Base-by-base conservation (phyloP, 2,888 invertebrate genomes). In the Uropetala carovei region DNA sequence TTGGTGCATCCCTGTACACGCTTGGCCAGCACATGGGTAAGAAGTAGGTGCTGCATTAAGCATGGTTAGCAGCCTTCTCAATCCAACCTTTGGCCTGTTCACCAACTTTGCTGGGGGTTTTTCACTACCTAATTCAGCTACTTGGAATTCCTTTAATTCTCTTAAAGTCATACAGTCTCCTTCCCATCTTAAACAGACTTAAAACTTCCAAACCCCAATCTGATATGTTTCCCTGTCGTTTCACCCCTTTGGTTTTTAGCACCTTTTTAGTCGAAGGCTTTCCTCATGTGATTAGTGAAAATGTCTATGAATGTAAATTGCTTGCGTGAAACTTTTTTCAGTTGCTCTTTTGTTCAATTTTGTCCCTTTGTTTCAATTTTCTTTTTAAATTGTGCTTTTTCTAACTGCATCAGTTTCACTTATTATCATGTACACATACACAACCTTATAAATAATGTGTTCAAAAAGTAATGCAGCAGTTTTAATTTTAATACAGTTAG, bases 1-100 rank as follows among this genome's bases (percentile, higher is more conserved):
- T 89, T 89, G 89, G 43, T 18, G 60, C 89, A 89, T 43, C 89
- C 64, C 89, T 43, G 89, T 64, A 89, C 60, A 64, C 89, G n/a
- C 18, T 43, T 89, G 86, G 89, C 89, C 89, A 64, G 64, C 89
- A 68, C 43, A 64, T 89, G 64, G 89, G 89, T 89, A 89, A 89
- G 89, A 64, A 89, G 30, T 64, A 64, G 83, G 56, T 83, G 83
- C 83, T 83, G 57, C 43, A 83, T 83, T 57, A 83, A 18, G 89
- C 89, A 89, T 89, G 89, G 89, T 27, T 22, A 22, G n/a, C 14
- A 16, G 60, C 59, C 64, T 89, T 89, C 60, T 60, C 64, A 30
- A 68, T 56, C 27, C 68, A 89, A 60, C 60, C 64, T 30, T 43
- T 89, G 60, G 18, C 58, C 89, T 89, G 11, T 89, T n/a, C 64